Evolutionary conservation across 2,888 invertebrate species (phyloP).

Genomic region (Yponomeuta malinellus): DNA sequence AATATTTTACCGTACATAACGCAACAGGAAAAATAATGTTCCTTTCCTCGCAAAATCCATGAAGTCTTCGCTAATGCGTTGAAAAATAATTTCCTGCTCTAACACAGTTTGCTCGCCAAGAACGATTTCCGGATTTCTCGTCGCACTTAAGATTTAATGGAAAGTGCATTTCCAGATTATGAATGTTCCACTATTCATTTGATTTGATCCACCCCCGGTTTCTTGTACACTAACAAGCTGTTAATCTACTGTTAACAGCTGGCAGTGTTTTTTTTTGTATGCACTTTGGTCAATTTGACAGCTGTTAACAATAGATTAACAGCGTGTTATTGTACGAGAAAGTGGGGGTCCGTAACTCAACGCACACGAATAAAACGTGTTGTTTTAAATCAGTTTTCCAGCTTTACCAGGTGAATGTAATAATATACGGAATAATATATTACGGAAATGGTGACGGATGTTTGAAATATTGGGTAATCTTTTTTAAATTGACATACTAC

Average conservation of each 20-base stretch:
- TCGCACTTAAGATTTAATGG: conserved; percentile 1
- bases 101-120: conserved; percentile 4
- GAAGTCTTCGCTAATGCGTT: not conserved
- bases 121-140: conserved; percentile 9
- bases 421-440: too few relatives aligned
- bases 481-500: not conserved
- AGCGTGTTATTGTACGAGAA: too few relatives aligned
- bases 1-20: not conserved
- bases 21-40: not conserved
- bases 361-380: not conserved
- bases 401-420: not conserved
- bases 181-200: not conserved
- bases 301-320: too few relatives aligned
- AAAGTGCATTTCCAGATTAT: conserved; percentile 11
- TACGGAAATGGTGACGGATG: not conserved
- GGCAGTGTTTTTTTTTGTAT: too few relatives aligned
- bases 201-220: not conserved
- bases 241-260: too few relatives aligned
- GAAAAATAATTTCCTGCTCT: conserved; percentile 8
- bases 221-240: too few relatives aligned
- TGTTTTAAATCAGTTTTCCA: not conserved
- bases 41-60: conserved; percentile 4
- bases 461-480: not conserved
- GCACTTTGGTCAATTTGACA: too few relatives aligned
- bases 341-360: not conserved